Base-by-base conservation (phyloP, 2,797 vertebrate genomes). In the Cossypha caffra region DNA sequence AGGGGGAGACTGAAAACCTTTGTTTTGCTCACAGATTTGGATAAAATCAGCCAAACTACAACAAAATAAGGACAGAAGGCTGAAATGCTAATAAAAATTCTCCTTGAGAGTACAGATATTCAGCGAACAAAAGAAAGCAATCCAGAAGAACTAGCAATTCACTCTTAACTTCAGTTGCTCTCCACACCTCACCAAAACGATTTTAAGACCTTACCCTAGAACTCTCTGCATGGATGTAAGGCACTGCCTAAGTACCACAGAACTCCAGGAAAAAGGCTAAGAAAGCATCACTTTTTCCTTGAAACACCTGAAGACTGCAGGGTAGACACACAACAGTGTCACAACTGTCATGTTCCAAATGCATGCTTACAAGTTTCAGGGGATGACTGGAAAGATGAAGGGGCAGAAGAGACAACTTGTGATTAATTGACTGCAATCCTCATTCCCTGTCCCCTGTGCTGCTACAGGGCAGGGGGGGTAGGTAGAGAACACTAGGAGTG, bases 401-500 rank as follows among this genome's bases (percentile, higher is more conserved):
- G 37, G 23, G 29, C 19, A 37, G 35, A 48, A 82, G 11, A 78
- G 43, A 42, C 13, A 47, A 21, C 4, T 7, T 40, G 19, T 47
- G 69, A 52, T 58, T 26, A 63, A 63, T 16, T 47, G 50, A 45
- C 23, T 45, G 45, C 57, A 75, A 37, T 23, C 21, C 10, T 26
- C 43, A 21, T 63, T 58, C 51, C 43, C 50, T 48, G 63, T 26
- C 4, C 4, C 28, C 25, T 29, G 23, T 45, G 18, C 13, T n/a
- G 29, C 7, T 58, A 21, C 15, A 31, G 62, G 23, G 58, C 3
- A 4, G 17, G 3, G 3, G 5, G 5, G 2, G 1, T 4, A 40
- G 15, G 18, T 20, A 40, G 17, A 64, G 45, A 77, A 31, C 29
- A 24, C 24, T 7, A 45, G 26, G 16, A 58, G 13, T 14, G 31